Conservation (phyloP, 2,113 vertebrate species). For the Lophura nycthemera region DNA sequence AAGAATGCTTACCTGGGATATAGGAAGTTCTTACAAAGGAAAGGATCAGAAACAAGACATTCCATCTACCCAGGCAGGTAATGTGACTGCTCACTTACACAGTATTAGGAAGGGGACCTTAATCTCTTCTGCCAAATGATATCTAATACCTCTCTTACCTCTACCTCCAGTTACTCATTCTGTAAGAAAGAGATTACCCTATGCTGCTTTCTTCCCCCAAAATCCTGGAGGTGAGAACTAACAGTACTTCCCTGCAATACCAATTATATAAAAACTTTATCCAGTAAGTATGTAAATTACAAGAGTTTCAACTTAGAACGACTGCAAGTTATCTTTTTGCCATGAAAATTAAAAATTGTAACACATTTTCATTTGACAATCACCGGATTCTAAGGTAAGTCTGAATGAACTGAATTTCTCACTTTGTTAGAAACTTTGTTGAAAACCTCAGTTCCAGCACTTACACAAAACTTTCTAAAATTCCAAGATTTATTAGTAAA, state of each 20-base stretch:
- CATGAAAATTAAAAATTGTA: neutral
- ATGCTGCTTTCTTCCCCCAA: neutral
- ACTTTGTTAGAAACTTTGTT: neutral
- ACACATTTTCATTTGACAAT: neutral
- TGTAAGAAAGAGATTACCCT: neutral
- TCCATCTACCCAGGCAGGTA: neutral
- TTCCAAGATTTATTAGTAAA: neutral
- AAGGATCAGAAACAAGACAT: neutral
- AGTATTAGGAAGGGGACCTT: accelerated
- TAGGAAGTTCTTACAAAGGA: neutral
- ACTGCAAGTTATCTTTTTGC: neutral
- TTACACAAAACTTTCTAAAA: neutral
- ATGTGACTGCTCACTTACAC: neutral
- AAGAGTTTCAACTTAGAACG: neutral
- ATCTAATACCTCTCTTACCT: neutral
- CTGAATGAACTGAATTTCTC: neutral
- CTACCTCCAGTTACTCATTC: neutral
- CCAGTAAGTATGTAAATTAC: neutral
- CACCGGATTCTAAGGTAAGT: neutral
- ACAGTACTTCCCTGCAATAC: neutral
- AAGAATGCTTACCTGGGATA: neutral
- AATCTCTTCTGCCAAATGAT: neutral
- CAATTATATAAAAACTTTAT: neutral
- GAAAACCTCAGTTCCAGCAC: neutral
- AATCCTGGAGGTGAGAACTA: neutral